Conservation (phyloP, 2,113 vertebrate genomes). For the Cichladusa arquata region DNA sequence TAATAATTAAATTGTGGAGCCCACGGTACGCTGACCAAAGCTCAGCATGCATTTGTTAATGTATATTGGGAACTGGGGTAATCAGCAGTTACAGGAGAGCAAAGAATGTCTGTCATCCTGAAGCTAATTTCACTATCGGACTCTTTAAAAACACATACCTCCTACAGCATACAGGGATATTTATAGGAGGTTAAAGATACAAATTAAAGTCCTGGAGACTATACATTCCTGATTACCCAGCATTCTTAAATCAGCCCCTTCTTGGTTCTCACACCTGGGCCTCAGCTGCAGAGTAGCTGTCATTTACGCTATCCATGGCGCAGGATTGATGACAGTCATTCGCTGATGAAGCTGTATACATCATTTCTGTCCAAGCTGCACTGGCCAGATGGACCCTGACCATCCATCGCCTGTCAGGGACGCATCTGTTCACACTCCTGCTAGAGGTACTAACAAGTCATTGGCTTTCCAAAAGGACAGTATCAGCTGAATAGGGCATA, state of each 20-base stretch:
- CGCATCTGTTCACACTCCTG: constrained; percentile 99
- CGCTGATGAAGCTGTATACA: constrained; percentile 99
- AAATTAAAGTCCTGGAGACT: constrained; percentile 83
- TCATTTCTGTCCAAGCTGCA: constrained; percentile 99
- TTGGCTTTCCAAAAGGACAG: constrained; percentile 92
- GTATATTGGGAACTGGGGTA: constrained; percentile 59
- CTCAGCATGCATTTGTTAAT: constrained; percentile 72
- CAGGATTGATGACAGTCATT: constrained; percentile 99
- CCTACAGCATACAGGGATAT: constrained; percentile 79
- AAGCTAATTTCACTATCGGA: constrained; percentile 74
- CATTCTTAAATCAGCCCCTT: constrained; percentile 88
- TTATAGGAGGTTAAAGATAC: constrained; percentile 89
- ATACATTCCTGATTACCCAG: constrained; percentile 90
- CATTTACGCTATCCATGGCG: constrained; percentile 88
- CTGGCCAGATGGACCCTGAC: constrained; percentile 99
- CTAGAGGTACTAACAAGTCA: constrained; percentile 99
- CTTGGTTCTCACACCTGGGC: constrained; percentile 91
- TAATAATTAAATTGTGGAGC: constrained; percentile 80
- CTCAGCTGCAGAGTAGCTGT: constrained; percentile 90
- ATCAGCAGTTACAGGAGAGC: constrained; percentile 72
- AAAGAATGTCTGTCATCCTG: constrained; percentile 62
- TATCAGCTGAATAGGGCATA: constrained; percentile 85
- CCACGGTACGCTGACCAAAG: constrained; percentile 48
- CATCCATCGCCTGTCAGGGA: constrained; percentile 99
- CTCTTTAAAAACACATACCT: constrained; percentile 78